Conservation (phyloP, 2,113 vertebrate species). For the Dunckerocampus dactyliophorus region DNA sequence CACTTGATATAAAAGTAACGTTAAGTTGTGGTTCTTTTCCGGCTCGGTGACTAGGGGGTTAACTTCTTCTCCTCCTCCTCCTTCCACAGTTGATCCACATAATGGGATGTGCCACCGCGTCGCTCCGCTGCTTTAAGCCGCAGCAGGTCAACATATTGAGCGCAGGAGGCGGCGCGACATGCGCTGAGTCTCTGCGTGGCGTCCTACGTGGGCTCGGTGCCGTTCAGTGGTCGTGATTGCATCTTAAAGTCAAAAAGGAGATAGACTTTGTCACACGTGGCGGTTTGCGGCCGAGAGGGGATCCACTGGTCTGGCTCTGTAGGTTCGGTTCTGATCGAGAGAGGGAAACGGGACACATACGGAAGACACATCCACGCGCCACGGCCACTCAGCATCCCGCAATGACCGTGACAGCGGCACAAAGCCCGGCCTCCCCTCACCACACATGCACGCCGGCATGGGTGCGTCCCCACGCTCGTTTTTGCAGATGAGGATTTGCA, state of each 20-base stretch:
- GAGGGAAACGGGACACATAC: constrained; percentile 53
- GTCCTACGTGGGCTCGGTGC: constrained; percentile 19
- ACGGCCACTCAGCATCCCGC: constrained; percentile 46
- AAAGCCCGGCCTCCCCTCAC: constrained; percentile 34
- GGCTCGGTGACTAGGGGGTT: constrained; percentile 60
- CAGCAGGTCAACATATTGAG: constrained; percentile 63
- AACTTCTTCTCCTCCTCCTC: constrained; percentile 50
- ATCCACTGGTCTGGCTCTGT: constrained; percentile 7
- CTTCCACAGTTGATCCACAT: constrained; percentile 57
- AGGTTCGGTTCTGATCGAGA: background rate
- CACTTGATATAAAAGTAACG: no score
- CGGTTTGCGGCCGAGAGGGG: constrained; percentile 9
- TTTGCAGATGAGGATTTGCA: constrained; percentile 28
- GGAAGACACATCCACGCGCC: constrained; percentile 66
- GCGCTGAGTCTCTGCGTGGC: constrained; percentile 41
- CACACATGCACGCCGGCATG: constrained; percentile 48
- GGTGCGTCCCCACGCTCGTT: constrained; percentile 51
- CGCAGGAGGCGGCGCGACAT: constrained; percentile 54
- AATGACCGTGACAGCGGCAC: constrained; percentile 46
- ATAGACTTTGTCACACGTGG: constrained; percentile 51
- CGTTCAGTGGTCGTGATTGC: constrained; percentile 31
- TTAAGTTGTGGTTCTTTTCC: no score
- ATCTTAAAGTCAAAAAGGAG: constrained; percentile 5
- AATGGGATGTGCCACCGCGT: constrained; percentile 71
- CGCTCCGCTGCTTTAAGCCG: constrained; percentile 53